Evolutionary conservation across 1,140 invertebrate genomes (phyloP).

Genomic region (Drosophila sproati): DNA sequence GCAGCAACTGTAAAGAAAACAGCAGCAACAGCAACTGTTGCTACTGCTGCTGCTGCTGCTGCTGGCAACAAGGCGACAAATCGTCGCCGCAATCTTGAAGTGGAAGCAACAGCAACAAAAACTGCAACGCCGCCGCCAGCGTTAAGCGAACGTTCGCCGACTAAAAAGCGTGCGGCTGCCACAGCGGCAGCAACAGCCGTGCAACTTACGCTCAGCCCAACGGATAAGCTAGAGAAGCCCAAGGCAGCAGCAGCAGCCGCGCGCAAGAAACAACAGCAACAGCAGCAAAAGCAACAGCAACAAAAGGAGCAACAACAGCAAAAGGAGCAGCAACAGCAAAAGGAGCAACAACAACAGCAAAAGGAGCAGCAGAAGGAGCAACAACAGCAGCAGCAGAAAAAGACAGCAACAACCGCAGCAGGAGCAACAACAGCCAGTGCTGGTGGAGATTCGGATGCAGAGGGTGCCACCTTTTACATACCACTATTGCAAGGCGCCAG

Average conservation of each 20-base stretch:
- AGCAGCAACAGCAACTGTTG: conserved; percentile 14
- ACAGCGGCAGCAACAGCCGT: conserved; percentile 73
- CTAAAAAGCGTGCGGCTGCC: conserved; percentile 68
- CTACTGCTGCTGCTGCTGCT: not conserved
- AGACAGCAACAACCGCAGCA: not conserved
- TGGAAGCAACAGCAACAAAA: not conserved
- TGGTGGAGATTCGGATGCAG: conserved; percentile 76
- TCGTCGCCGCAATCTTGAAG: conserved; percentile 46
- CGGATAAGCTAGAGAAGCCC: conserved; percentile 73
- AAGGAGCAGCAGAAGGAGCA: conserved; percentile 23
- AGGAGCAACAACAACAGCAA: conserved; percentile 24
- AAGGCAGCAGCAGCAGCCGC: conserved; percentile 46
- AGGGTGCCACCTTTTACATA: conserved; percentile 89
- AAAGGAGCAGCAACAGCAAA: conserved; percentile 32
- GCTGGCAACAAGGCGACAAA: conserved; percentile 35
- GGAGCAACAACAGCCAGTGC: conserved; percentile 12
- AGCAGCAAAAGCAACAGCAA: conserved; percentile 16
- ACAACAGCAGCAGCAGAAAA: conserved; percentile 7
- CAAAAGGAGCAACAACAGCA: conserved; percentile 16
- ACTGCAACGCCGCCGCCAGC: conserved; percentile 79
- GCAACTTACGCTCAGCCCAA: conserved; percentile 77
- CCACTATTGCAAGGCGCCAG: conserved; percentile 87
- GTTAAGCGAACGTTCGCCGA: conserved; percentile 78
- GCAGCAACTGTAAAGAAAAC: not conserved
- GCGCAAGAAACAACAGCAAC: conserved; percentile 60